Conservation (phyloP, 2,797 vertebrate genomes). For the Mionectes olivaceus region DNA sequence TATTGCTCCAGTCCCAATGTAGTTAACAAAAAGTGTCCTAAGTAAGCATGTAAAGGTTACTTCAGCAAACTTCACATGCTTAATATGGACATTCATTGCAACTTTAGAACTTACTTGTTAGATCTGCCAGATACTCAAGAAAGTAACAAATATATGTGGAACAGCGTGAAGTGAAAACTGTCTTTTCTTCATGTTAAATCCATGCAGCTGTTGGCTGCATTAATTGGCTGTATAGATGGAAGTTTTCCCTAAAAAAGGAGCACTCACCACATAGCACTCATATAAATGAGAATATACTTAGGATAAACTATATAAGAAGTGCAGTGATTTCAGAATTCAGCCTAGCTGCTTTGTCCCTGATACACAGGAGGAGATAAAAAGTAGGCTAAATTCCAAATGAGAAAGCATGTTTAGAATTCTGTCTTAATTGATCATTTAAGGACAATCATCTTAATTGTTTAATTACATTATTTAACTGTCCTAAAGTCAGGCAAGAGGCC, state of each 20-base stretch:
- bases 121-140: not conserved
- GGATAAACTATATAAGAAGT: not conserved
- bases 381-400: slow-evolving; percentile 53
- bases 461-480: slow-evolving; percentile 68
- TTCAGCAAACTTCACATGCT: not conserved
- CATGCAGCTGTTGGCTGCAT: not conserved
- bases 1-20: not conserved
- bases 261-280: not conserved
- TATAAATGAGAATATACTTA: not conserved
- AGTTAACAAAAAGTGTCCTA: not conserved
- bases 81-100: not conserved
- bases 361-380: slow-evolving; percentile 32
- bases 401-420: slow-evolving; percentile 59
- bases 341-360: slow-evolving; percentile 12
- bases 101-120: not conserved
- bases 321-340: slow-evolving; percentile 1
- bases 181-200: not conserved
- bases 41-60: not conserved
- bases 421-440: slow-evolving; percentile 70
- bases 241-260: not conserved
- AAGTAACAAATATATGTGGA: not conserved
- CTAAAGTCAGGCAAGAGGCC: slow-evolving; percentile 59
- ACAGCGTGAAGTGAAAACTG: not conserved
- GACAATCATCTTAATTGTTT: slow-evolving; percentile 66
- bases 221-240: not conserved